Percentiles rank a stretch among this genome's conserved stretches.
Evolutionary conservation across 2,113 vertebrate species (phyloP).

Genomic region (Gymnogyps californianus): DNA sequence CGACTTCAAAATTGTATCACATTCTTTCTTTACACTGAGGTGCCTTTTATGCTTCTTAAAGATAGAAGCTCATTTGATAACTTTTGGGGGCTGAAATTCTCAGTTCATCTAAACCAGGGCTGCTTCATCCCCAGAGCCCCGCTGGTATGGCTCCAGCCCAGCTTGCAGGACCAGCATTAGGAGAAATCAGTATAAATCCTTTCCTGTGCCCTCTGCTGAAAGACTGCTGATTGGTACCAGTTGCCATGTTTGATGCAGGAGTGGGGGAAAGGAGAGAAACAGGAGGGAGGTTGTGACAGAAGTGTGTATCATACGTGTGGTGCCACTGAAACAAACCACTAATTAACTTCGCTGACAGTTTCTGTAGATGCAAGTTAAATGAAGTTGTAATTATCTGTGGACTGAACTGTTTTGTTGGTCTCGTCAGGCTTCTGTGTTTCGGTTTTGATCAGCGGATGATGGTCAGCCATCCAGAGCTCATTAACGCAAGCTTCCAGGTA

Average conservation of each 20-base stretch:
- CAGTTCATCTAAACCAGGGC: neutral
- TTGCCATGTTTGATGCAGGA: neutral
- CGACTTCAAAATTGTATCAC: neutral
- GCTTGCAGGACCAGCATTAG: neutral
- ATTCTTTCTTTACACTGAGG: constrained; percentile 47
- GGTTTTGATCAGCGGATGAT: neutral
- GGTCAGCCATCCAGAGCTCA: neutral
- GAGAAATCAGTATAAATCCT: neutral
- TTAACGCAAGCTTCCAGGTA: neutral
- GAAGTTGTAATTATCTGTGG: neutral
- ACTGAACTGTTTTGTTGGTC: neutral
- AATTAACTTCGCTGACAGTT: neutral
- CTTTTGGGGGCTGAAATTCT: neutral
- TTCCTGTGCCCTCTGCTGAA: neutral
- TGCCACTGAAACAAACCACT: neutral
- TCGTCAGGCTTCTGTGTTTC: neutral
- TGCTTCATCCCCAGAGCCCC: neutral
- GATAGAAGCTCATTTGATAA: constrained; percentile 11
- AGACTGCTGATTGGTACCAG: neutral
- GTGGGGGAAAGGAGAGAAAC: neutral
- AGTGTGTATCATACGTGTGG: neutral
- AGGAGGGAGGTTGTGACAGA: neutral
- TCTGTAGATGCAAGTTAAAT: neutral
- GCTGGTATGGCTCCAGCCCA: neutral
- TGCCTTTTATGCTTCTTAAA: constrained; percentile 43